Base-by-base conservation (phyloP, 2,888 invertebrate species). In the Andrena marginata region DNA sequence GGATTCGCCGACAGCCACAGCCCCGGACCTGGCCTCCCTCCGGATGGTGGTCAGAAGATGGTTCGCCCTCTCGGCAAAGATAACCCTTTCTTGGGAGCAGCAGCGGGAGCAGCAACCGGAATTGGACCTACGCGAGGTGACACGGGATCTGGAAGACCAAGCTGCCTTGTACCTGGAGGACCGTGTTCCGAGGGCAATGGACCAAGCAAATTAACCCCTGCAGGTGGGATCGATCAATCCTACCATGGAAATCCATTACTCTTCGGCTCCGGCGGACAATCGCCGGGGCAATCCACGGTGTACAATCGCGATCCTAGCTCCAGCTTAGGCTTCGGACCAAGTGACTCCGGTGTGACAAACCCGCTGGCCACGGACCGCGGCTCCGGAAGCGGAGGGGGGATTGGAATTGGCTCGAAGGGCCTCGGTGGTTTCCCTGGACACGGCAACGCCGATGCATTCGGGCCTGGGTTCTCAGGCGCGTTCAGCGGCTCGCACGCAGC, bases 81-180 rank as follows among this genome's bases (percentile, higher is more conserved):
- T 16, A 87, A 87, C 59, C 84, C 80, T 5, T 87, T 87, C 51
- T 35, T 87, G 20, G 51, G 51, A 51, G 7, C 51, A 20, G 51
- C 20, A 20, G 51, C 20, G 8, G 51, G 51, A 23, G 10, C 56
- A 10, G 23, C 10, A 26, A 10, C 5, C 0, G 56, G 56, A 20
- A 23, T 6, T 42, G 67, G 62, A 2, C 7, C 48, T 20, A 26
- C 60, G 2, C 67, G 62, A 31, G 65, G 80, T 31, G 77, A 77
- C 23, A 20, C 35, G 0, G 54, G n/a, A 31, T 29, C 33, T 20
- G 20, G 3, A 10, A 16, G 6, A 1, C 20, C 7, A 5, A 6
- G 2, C 13, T 10, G 8, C 0, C 5, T 10, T 5, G 8, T 6
- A 1, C 0, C 16, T 20, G 29, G 2, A 10, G 64, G 20, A 8